phyloP scores from a whole-genome alignment of 2,888 invertebrate genomes.

The Ochropacha duplaris region DNA sequence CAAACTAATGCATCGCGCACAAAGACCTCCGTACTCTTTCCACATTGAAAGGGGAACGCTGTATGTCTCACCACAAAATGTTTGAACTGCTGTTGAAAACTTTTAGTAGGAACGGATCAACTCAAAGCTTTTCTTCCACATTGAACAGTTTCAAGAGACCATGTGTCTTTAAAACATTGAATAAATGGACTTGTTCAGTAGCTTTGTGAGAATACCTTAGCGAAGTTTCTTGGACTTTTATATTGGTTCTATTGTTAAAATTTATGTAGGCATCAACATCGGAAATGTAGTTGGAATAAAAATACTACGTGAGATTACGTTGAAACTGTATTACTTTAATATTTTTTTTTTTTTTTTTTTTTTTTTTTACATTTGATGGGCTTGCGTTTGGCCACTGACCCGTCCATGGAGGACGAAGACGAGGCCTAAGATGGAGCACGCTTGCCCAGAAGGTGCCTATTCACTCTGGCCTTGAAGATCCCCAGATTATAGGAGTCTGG shows the following conservation, averaged over 20 bases:
- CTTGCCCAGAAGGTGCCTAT: no score
- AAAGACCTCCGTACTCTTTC: constrained; percentile 40
- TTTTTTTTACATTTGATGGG: no score
- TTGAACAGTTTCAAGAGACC: constrained; percentile 49
- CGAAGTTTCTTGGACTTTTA: constrained; percentile 31
- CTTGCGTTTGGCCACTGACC: no score
- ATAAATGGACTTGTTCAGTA: constrained; percentile 57
- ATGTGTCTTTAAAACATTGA: constrained; percentile 64
- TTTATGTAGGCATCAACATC: background rate
- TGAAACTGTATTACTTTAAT: background rate
- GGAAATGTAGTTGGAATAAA: background rate
- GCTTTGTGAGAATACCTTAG: constrained; percentile 37
- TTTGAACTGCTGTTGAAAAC: constrained; percentile 81
- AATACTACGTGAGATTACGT: background rate
- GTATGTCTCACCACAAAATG: constrained; percentile 75
- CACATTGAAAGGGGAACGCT: constrained; percentile 70
- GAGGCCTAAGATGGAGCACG: no score
- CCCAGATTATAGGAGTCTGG: no score
- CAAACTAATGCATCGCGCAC: constrained; percentile 51
- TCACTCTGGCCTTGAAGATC: no score
- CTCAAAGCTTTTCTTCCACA: constrained; percentile 62
- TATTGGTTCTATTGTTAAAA: constrained; percentile 25
- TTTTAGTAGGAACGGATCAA: constrained; percentile 69
- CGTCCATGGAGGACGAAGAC: no score
- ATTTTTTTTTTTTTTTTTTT: no score